A percentile compares a stretch with the other conserved stretches of the same genome.
Conservation (phyloP, 2,113 vertebrate species). For the Verasper variegatus region DNA sequence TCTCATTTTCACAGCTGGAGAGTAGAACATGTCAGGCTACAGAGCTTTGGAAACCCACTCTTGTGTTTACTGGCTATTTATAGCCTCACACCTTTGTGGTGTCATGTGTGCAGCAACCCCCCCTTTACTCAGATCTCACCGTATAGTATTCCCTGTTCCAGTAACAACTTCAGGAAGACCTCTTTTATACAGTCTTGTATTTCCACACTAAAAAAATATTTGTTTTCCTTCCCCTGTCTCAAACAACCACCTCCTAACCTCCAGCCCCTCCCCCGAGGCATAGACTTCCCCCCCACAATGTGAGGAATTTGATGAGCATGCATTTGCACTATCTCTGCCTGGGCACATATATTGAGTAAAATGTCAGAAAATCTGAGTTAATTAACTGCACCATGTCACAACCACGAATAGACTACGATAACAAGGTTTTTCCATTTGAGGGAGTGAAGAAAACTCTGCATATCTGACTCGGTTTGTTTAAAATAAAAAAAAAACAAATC, state of each 20-base stretch:
- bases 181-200: slow-evolving; percentile 26
- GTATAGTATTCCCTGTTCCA: slow-evolving; percentile 39
- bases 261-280: slow-evolving; percentile 21
- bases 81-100: slow-evolving; percentile 66
- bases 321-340: slow-evolving; percentile 55
- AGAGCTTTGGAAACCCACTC: slow-evolving; percentile 33
- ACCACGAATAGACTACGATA: neutral
- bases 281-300: slow-evolving; percentile 65
- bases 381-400: slow-evolving; percentile 12
- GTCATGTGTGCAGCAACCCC: slow-evolving; percentile 8
- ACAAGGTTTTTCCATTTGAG: neutral
- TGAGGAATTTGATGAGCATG: slow-evolving; percentile 79
- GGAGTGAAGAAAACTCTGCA: neutral
- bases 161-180: slow-evolving; percentile 28
- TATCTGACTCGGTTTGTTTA: neutral
- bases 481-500: neutral
- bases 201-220: slow-evolving; percentile 14
- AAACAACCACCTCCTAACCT: slow-evolving; percentile 39
- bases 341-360: slow-evolving; percentile 53
- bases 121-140: slow-evolving; percentile 19
- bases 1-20: slow-evolving; percentile 51
- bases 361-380: slow-evolving; percentile 35
- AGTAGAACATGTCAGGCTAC: slow-evolving; percentile 23
- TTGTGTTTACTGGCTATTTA: slow-evolving; percentile 71
- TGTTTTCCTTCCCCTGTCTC: slow-evolving; percentile 31